Evolutionary conservation across 2,888 invertebrate genomes (phyloP).

Genomic region (Xanthorhoe spadicearia): DNA sequence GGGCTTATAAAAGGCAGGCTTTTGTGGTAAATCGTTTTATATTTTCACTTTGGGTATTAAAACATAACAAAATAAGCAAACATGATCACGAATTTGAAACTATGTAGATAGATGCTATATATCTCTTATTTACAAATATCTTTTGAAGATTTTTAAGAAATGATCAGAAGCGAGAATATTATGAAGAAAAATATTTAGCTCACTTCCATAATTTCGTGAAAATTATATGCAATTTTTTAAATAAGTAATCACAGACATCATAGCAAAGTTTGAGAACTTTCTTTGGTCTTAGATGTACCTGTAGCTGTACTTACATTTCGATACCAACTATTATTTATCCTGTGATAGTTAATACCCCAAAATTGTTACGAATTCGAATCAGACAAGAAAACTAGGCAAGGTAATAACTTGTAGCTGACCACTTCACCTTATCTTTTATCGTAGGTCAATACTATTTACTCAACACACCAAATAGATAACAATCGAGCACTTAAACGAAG

Average conservation of each 20-base stretch:
- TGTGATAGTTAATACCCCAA: no score
- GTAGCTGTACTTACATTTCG: no score
- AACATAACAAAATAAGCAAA: not conserved
- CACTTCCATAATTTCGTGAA: no score
- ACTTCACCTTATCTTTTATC: slow-evolving; percentile 13
- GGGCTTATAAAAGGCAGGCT: slow-evolving; percentile 11
- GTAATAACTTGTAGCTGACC: not conserved
- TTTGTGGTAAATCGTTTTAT: slow-evolving; percentile 2
- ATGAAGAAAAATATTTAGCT: no score
- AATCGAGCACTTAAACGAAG: slow-evolving; percentile 37
- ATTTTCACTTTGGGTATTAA: not conserved
- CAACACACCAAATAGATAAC: slow-evolving; percentile 18
- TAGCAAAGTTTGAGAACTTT: no score
- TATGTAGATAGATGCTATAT: not conserved
- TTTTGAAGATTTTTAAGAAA: no score
- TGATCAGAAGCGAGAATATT: no score
- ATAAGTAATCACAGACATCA: no score
- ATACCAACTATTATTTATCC: no score
- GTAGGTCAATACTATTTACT: slow-evolving; percentile 12
- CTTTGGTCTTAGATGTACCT: no score
- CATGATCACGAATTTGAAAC: not conserved
- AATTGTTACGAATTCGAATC: no score
- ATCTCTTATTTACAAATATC: not conserved
- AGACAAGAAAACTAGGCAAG: not conserved
- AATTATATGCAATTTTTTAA: no score